These are phyloP conservation scores for Monochamus alternatus DNA, from an alignment of 2,888 invertebrate species.

Conservation along the genomic window DNA sequence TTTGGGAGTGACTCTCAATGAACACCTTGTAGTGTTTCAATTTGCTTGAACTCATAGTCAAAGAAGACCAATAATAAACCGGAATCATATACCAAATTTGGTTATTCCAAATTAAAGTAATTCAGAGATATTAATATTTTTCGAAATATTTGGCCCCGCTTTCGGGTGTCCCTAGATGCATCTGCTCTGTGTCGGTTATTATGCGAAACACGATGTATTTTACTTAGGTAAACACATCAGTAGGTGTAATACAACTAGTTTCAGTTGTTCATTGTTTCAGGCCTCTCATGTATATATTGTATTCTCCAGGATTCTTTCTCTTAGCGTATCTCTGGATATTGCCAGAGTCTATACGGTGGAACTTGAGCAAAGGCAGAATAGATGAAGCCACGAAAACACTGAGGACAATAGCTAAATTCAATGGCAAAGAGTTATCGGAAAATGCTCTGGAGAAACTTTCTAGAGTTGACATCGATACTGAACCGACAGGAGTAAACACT, in stretches of 20 bases:
- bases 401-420: slow-evolving; percentile 77
- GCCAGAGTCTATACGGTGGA: slow-evolving; percentile 85
- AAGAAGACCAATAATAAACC: no score
- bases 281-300: slow-evolving; percentile 71
- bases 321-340: slow-evolving; percentile 79
- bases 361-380: slow-evolving; percentile 76
- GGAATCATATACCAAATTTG: no score
- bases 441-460: slow-evolving; percentile 62
- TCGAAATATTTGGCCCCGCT: no score
- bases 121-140: no score
- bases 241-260: not conserved
- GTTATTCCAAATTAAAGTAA: no score
- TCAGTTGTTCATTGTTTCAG: slow-evolving; percentile 54
- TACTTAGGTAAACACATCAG: not conserved
- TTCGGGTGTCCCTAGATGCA: no score
- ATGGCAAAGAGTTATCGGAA: slow-evolving; percentile 69
- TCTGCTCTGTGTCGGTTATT: no score
- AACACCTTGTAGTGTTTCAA: no score
- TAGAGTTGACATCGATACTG: slow-evolving; percentile 19
- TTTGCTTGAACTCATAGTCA: no score
- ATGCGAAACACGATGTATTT: no score
- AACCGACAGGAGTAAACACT: slow-evolving; percentile 34
- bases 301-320: slow-evolving; percentile 79
- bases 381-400: slow-evolving; percentile 75
- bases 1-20: no score